Percentiles rank a stretch among this genome's conserved stretches.
phyloP scores from a whole-genome alignment of 2,797 vertebrate species.

The Malurus leucopterus region DNA sequence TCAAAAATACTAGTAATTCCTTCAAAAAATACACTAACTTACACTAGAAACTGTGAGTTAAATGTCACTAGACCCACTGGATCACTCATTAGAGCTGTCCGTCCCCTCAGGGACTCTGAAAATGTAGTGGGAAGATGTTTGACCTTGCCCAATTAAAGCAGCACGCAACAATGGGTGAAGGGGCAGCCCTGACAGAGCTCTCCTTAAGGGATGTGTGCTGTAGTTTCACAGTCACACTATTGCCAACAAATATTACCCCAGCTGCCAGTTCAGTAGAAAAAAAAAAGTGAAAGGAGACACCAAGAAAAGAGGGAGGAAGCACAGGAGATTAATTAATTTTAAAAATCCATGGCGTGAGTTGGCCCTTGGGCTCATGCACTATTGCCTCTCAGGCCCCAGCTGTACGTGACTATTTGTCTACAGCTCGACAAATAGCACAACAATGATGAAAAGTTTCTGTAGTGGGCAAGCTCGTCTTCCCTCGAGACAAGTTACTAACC shows the following conservation, averaged over 20 bases:
- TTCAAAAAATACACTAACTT: neutral
- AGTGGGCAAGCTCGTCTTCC: neutral
- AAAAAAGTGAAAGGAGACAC: neutral
- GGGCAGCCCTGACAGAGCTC: neutral
- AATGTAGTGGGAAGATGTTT: slow-evolving; percentile 11
- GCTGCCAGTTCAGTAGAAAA: slow-evolving; percentile 8
- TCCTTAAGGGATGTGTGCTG: neutral
- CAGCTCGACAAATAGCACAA: neutral
- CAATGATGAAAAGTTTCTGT: neutral
- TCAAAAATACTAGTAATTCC: neutral
- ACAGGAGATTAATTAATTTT: slow-evolving; percentile 13
- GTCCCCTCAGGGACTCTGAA: slow-evolving; percentile 9
- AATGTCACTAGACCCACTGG: neutral
- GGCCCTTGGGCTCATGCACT: neutral
- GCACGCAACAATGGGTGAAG: neutral
- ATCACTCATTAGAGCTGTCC: neutral
- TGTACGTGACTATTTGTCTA: neutral
- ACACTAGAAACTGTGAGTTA: neutral
- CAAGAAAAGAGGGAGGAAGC: neutral
- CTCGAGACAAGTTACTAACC: neutral
- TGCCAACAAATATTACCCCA: slow-evolving; percentile 33
- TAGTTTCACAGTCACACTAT: neutral
- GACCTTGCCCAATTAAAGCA: slow-evolving; percentile 64
- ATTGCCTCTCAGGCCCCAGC: neutral
- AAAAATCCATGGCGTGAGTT: neutral